Evolutionary conservation across 2,888 invertebrate species (phyloP), one percentile per base, ranked within the genome.

Genomic region (Metopia argyrocephala): DNA sequence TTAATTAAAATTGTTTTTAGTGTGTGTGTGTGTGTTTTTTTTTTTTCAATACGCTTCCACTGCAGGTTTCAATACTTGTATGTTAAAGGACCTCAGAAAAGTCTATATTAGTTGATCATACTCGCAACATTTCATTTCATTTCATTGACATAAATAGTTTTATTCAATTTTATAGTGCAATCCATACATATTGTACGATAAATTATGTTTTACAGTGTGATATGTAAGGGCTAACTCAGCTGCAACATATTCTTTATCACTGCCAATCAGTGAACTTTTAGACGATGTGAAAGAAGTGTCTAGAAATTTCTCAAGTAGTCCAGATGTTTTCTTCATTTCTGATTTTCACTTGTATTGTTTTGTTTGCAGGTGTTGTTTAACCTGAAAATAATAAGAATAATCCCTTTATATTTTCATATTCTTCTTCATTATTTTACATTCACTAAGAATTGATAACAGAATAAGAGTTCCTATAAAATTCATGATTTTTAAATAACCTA

Each of bases 161-260:
- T 38, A 59, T 23, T 57, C 28, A 57, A 20, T 46, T 62, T 62
- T 62, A 62, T 46, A 46, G 46, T 62, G 46, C 23, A 46, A 45
- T 62, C 59, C 59, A 59, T 59, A 38, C 38, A n/a, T 38, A 59
- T 59, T 59, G 59, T 59, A 59, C 21, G 59, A 38, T 59, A 59
- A 62, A 62, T 64, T 64, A 27, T 64, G 62, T 64, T 64, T 64
- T 25, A 64, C 62, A 48, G 62, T 64, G 62, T 64, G 48, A 27
- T 62, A 62, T 18, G 48, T 48, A 27, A 62, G 23, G 46, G 62
- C 48, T 27, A 62, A 64, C 45, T 64, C 46, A 46, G 62, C 48
- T 64, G 48, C 62, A 64, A 64, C 27, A 45, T 64, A 2, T 64
- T 45, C 62, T 64, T 64, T 64, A 64, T 61, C 61, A 45, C 61